Conservation (phyloP, 2,113 vertebrate species). For the Pantherophis guttatus region DNA sequence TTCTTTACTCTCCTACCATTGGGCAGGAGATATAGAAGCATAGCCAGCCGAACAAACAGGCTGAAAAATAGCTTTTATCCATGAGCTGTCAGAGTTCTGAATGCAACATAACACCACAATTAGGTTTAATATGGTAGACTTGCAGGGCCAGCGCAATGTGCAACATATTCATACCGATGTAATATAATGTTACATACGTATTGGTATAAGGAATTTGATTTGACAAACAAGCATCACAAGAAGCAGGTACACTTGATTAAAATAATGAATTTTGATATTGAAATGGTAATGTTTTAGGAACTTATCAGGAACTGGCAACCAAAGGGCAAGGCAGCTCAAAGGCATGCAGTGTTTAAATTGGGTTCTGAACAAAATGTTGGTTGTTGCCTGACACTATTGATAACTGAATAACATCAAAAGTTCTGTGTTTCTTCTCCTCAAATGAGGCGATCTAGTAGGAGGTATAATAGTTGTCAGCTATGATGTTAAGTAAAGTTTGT, state of each 20-base stretch:
- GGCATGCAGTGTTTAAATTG: slow-evolving; percentile 41
- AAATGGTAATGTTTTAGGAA: slow-evolving; percentile 51
- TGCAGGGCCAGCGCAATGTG: too few species aligned
- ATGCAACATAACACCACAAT: too few species aligned
- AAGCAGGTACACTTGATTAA: background rate
- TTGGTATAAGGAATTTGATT: too few species aligned
- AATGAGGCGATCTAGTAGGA: slow-evolving; percentile 11
- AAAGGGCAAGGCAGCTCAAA: slow-evolving; percentile 57
- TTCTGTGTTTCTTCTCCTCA: slow-evolving; percentile 30
- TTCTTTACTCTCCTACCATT: too few species aligned
- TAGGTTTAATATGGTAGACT: too few species aligned
- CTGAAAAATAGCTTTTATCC: too few species aligned
- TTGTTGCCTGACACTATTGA: slow-evolving; percentile 38
- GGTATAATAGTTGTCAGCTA: rapidly evolving
- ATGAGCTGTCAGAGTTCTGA: too few species aligned
- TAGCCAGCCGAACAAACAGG: too few species aligned
- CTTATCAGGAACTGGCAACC: slow-evolving; percentile 57
- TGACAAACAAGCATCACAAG: background rate
- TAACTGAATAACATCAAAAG: slow-evolving; percentile 53
- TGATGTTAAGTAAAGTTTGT: background rate
- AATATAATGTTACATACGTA: too few species aligned
- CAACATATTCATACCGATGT: too few species aligned
- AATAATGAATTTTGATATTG: slow-evolving; percentile 27
- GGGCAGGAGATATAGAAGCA: too few species aligned
- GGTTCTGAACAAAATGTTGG: slow-evolving; percentile 44